These are phyloP conservation scores for Probosciger aterrimus DNA, from an alignment of 2,113 vertebrate genomes.

Conservation along the genomic window DNA sequence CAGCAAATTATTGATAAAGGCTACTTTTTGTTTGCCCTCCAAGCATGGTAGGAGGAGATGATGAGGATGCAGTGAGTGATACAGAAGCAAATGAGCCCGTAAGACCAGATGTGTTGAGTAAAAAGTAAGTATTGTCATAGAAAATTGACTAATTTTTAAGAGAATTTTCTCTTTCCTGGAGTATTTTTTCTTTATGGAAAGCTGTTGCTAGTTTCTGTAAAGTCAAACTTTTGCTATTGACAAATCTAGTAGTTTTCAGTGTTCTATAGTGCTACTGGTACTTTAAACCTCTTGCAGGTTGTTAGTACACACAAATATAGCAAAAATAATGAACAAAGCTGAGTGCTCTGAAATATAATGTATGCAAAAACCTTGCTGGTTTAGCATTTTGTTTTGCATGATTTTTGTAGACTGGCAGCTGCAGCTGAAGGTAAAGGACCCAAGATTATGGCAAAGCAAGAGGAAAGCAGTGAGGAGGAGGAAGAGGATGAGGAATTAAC, in stretches of 20 bases:
- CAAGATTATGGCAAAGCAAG: conserved; percentile 69
- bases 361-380: background rate
- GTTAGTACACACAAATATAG: background rate
- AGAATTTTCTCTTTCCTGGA: background rate
- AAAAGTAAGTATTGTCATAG: conserved; percentile 84
- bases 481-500: conserved; percentile 79
- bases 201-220: background rate
- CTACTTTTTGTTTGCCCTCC: conserved; percentile 41
- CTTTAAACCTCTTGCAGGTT: background rate
- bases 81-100: conserved; percentile 81
- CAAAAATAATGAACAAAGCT: background rate
- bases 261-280: background rate
- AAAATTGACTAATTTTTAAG: background rate
- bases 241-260: background rate
- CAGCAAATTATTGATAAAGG: background rate
- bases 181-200: background rate
- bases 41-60: conserved; percentile 91
- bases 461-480: conserved; percentile 89
- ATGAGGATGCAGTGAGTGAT: conserved; percentile 90
- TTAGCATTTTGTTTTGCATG: background rate
- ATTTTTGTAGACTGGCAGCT: conserved; percentile 77
- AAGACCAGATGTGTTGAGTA: conserved; percentile 83
- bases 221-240: background rate
- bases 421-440: conserved; percentile 86
- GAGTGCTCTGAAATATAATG: background rate